These are phyloP conservation scores for Muscina levida DNA, from an alignment of 2,888 invertebrate species.

Conservation along the genomic window DNA sequence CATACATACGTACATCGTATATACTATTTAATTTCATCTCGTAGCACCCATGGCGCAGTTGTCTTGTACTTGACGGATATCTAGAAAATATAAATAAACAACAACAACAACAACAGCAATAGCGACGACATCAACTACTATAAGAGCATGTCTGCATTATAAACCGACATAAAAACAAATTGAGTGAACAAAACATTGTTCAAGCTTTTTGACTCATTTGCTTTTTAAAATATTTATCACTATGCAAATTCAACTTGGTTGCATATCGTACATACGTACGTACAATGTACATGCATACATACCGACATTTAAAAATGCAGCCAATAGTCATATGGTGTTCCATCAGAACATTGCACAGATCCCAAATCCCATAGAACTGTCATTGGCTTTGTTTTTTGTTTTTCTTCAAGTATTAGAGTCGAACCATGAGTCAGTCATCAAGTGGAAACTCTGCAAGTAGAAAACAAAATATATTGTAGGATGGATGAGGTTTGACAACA, in stretches of 20 bases:
- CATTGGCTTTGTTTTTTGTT: background rate
- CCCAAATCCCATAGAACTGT: background rate
- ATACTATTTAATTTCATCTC: too few relatives aligned
- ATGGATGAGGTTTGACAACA: constrained; percentile 8
- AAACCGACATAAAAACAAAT: constrained; percentile 53
- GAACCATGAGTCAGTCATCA: constrained; percentile 31
- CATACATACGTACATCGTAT: constrained; percentile 1
- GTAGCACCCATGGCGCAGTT: background rate
- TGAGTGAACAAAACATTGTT: constrained; percentile 52
- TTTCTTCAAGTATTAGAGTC: constrained; percentile 24
- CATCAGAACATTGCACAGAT: constrained; percentile 2
- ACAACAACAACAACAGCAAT: background rate
- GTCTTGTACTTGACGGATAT: constrained; percentile 7
- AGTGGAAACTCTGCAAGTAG: constrained; percentile 8
- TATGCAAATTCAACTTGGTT: constrained; percentile 29
- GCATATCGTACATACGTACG: background rate
- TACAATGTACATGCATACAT: background rate
- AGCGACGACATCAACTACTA: constrained; percentile 28
- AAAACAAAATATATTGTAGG: background rate
- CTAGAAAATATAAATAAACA: constrained; percentile 6
- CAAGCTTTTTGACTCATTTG: constrained; percentile 52
- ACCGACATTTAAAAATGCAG: background rate
- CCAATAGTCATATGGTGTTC: constrained; percentile 1
- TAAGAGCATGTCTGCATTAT: constrained; percentile 55
- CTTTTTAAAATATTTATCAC: constrained; percentile 59